Evolutionary conservation across 2,888 invertebrate species (phyloP).

Genomic region (Drosophila borealis): DNA sequence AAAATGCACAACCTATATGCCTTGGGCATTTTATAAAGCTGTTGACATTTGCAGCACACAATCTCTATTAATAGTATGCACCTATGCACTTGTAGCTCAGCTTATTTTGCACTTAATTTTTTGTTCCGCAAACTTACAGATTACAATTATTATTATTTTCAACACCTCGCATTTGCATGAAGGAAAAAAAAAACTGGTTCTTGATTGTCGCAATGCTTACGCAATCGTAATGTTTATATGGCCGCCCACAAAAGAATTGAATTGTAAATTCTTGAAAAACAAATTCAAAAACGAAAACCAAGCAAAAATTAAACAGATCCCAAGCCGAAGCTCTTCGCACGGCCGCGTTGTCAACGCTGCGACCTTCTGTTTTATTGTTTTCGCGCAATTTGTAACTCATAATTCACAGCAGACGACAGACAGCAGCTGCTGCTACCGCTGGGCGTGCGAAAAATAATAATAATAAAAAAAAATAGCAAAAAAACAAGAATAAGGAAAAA

Average conservation of each 20-base stretch:
- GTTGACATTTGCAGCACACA: background rate
- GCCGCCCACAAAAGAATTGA: constrained; percentile 48
- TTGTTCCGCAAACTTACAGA: background rate
- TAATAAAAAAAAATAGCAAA: background rate
- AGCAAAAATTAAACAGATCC: constrained; percentile 23
- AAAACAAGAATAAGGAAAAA: background rate
- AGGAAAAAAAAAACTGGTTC: constrained; percentile 24
- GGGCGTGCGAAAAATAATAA: constrained; percentile 21
- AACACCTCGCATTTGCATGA: constrained; percentile 23
- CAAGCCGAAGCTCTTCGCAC: constrained; percentile 56
- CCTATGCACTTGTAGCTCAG: background rate
- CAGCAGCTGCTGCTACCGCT: constrained; percentile 40
- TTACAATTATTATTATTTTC: constrained; percentile 6
- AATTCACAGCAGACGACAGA: constrained; percentile 49
- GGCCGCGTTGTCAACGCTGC: constrained; percentile 53
- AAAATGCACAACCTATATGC: no score
- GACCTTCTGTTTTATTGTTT: constrained; percentile 68
- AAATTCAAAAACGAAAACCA: constrained; percentile 12
- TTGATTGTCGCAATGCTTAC: constrained; percentile 35
- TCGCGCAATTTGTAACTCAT: constrained; percentile 73
- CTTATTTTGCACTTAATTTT: background rate
- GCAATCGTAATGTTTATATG: constrained; percentile 44
- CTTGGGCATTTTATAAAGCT: no score
- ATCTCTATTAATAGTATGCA: background rate
- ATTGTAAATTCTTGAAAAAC: constrained; percentile 11